Evolutionary conservation across 2,888 invertebrate species (phyloP).

Genomic region (Lasioglossum zephyrum): DNA sequence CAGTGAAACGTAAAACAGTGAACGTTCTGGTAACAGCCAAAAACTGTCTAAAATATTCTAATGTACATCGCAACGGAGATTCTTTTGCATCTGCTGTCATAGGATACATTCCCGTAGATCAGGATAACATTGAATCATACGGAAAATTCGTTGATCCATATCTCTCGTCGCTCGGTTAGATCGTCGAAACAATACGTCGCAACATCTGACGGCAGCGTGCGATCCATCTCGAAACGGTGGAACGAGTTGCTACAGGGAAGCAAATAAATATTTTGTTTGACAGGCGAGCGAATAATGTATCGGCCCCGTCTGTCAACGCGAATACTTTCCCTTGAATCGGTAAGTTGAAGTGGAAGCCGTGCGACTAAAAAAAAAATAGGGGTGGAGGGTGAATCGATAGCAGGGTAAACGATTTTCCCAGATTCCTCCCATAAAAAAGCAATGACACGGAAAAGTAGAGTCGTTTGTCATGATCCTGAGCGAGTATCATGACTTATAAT

Average conservation of each 20-base stretch:
- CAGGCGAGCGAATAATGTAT: neutral
- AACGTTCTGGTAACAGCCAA: too few relatives aligned
- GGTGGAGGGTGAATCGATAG: neutral
- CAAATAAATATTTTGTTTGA: neutral
- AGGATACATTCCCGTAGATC: neutral
- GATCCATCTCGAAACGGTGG: neutral
- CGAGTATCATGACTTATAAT: conserved; percentile 48
- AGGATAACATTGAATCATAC: neutral
- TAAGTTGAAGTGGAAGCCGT: conserved; percentile 9
- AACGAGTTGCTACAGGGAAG: neutral
- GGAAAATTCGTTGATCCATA: neutral
- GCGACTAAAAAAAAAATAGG: neutral
- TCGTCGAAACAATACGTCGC: neutral
- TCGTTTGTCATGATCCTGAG: conserved; percentile 44
- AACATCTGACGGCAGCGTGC: neutral
- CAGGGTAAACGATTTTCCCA: conserved; percentile 9
- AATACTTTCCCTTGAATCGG: neutral
- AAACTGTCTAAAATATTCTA: neutral
- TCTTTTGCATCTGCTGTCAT: neutral
- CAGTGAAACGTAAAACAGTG: too few relatives aligned
- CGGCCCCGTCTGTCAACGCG: neutral
- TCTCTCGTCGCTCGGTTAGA: neutral
- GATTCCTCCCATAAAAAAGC: conserved; percentile 13
- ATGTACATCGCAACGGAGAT: neutral
- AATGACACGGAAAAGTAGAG: conserved; percentile 21